These are phyloP conservation scores for Gymnobelideus leadbeateri DNA, from an alignment of 2,113 vertebrate species.

Conservation along the genomic window DNA sequence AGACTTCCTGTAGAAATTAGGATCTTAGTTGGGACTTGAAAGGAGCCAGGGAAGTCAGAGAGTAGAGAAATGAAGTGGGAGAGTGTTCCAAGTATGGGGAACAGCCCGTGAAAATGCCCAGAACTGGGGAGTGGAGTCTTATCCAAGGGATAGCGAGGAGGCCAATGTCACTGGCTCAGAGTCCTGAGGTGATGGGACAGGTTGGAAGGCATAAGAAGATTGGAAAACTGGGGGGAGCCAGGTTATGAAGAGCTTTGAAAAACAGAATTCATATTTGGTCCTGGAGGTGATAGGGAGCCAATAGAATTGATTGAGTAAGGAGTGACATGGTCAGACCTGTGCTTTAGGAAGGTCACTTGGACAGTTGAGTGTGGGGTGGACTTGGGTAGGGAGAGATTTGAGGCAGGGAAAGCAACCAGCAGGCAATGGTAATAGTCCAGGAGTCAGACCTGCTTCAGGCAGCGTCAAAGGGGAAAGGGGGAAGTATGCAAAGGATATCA, in stretches of 20 bases:
- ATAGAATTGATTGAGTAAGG: neutral
- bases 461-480: neutral
- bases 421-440: neutral
- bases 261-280: neutral
- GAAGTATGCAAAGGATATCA: neutral
- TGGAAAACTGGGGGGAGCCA: neutral
- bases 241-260: neutral
- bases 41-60: neutral
- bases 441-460: neutral
- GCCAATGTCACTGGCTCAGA: neutral
- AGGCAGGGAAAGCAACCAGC: neutral
- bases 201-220: neutral
- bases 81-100: neutral
- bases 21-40: neutral
- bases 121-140: neutral
- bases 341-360: neutral
- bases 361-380: neutral
- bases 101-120: neutral
- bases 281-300: neutral
- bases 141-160: neutral
- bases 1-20: neutral
- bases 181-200: neutral
- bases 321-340: neutral
- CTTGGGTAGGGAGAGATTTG: neutral
- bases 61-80: neutral